These are phyloP conservation scores for Gymnosoma rotundatum DNA, from an alignment of 2,888 invertebrate species.

Conservation along the genomic window DNA sequence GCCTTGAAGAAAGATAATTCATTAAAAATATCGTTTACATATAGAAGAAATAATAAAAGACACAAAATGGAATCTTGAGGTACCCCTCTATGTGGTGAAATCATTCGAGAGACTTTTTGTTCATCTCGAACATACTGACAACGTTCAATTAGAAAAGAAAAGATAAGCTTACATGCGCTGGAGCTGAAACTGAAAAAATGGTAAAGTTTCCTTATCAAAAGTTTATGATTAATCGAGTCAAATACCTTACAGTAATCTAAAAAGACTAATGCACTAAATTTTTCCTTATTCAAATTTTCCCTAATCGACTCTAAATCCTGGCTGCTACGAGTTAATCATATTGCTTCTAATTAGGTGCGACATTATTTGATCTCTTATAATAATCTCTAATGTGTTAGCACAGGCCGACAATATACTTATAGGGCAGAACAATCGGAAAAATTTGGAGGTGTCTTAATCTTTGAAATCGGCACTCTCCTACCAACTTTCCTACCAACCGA, in stretches of 20 bases:
- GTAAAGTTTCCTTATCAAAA: background rate
- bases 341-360: no score
- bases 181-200: background rate
- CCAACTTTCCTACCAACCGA: background rate
- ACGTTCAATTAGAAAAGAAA: background rate
- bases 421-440: background rate
- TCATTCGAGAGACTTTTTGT: no score
- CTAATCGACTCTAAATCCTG: background rate
- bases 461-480: background rate
- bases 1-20: no score
- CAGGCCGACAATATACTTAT: background rate
- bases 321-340: background rate
- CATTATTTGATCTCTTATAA: no score
- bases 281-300: no score
- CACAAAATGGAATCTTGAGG: background rate
- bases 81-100: no score
- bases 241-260: no score
- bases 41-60: no score
- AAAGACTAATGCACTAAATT: no score
- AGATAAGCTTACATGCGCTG: no score
- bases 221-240: background rate
- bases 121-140: background rate
- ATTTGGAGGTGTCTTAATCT: background rate
- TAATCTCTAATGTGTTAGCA: background rate
- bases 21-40: background rate